Percentiles rank a stretch among this genome's conserved stretches.
Conservation (phyloP, 2,888 invertebrate species). For the Macrophya alboannulata region DNA sequence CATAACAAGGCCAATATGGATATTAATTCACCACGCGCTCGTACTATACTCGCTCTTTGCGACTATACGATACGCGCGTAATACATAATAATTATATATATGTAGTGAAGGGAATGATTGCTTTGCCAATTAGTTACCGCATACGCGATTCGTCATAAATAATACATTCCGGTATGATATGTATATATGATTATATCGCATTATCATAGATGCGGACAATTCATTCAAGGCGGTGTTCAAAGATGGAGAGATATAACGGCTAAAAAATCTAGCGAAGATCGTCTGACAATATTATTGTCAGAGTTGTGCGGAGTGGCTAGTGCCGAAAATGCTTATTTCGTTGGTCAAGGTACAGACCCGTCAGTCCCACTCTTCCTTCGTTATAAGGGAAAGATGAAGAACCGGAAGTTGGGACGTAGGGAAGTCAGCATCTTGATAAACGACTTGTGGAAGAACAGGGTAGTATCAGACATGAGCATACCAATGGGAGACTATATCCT, state of each 20-base stretch:
- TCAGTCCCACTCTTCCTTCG: conserved; percentile 80
- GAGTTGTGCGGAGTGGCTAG: conserved; percentile 81
- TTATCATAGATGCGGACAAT: conserved; percentile 80
- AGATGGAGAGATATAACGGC: conserved; percentile 81
- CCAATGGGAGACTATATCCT: conserved; percentile 81
- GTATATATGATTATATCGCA: neutral
- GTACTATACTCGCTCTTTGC: conserved; percentile 4
- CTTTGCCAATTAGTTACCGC: conserved; percentile 30
- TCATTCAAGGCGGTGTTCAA: conserved; percentile 81
- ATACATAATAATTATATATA: neutral
- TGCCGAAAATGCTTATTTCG: conserved; percentile 81
- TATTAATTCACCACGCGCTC: neutral
- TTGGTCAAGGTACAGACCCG: conserved; percentile 81
- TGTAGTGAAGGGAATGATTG: conserved; percentile 18
- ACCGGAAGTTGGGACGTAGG: conserved; percentile 81
- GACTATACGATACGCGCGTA: neutral
- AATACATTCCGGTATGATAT: neutral
- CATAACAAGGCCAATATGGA: conserved; percentile 21
- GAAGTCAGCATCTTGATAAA: conserved; percentile 81
- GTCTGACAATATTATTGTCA: conserved; percentile 80
- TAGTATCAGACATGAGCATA: conserved; percentile 67
- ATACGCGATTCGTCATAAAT: conserved; percentile 7
- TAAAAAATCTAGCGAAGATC: conserved; percentile 80
- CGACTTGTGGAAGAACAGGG: conserved; percentile 81
- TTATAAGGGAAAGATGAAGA: conserved; percentile 80